phyloP scores from a whole-genome alignment of 1,140 invertebrate species.

The Agrypnia vestita region DNA sequence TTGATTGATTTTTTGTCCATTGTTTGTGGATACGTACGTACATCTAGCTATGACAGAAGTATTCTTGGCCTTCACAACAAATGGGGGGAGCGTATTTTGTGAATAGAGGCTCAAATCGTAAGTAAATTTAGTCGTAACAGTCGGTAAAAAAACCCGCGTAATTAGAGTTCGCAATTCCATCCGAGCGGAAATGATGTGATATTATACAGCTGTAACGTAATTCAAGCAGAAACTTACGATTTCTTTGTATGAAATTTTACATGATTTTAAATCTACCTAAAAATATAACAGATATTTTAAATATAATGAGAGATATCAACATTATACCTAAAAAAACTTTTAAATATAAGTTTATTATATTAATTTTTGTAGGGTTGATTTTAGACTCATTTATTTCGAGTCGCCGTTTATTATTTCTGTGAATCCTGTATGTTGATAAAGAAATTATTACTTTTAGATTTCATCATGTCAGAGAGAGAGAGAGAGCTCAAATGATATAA shows the following conservation, averaged over 20 bases:
- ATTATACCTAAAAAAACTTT: too few relatives aligned
- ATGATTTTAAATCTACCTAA: too few relatives aligned
- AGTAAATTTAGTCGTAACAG: slow-evolving; percentile 38
- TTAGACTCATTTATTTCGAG: too few relatives aligned
- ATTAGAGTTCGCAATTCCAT: slow-evolving; percentile 35
- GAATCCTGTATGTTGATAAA: background rate
- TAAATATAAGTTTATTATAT: too few relatives aligned
- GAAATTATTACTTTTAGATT: slow-evolving; percentile 17
- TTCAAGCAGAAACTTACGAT: too few relatives aligned
- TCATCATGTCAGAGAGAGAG: background rate
- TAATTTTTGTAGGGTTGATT: too few relatives aligned
- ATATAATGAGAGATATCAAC: too few relatives aligned
- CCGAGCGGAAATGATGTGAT: slow-evolving; percentile 35
- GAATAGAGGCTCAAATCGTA: slow-evolving; percentile 42
- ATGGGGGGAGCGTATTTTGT: slow-evolving; percentile 30
- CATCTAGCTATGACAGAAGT: slow-evolving; percentile 8
- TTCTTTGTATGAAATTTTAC: too few relatives aligned
- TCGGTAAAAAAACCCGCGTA: slow-evolving; percentile 18
- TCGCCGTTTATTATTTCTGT: background rate
- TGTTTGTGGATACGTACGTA: slow-evolving; percentile 46
- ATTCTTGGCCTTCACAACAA: slow-evolving; percentile 49
- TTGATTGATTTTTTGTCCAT: slow-evolving; percentile 58
- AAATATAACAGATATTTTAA: too few relatives aligned
- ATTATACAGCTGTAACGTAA: slow-evolving; percentile 1
- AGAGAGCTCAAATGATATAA: too few relatives aligned